Conservation (phyloP, 2,113 vertebrate species). For the Rhabdomys dilectus region DNA sequence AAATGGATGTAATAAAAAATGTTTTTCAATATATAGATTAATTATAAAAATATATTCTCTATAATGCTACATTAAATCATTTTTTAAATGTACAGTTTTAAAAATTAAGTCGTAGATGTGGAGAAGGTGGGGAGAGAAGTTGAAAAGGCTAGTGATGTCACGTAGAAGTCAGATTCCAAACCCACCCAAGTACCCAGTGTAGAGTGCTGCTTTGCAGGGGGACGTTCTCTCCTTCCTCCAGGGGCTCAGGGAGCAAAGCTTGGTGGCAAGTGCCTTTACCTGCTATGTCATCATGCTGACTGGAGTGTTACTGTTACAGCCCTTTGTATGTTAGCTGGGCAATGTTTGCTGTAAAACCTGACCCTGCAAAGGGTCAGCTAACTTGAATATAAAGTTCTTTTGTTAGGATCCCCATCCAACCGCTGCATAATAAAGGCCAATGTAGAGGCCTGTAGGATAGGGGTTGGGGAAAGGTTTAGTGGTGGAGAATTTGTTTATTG, state of each 20-base stretch:
- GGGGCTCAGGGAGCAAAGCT: background rate
- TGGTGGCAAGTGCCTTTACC: background rate
- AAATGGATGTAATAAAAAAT: background rate
- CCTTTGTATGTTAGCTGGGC: background rate
- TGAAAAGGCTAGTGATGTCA: background rate
- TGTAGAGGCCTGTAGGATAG: background rate
- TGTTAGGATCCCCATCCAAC: background rate
- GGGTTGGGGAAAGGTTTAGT: background rate
- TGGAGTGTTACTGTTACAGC: background rate
- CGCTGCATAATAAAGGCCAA: background rate
- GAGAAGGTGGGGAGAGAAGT: background rate
- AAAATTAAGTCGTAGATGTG: background rate
- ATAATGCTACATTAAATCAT: background rate
- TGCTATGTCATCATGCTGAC: background rate
- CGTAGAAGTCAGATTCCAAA: background rate
- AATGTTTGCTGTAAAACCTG: background rate
- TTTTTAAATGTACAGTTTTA: no score
- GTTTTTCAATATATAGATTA: background rate
- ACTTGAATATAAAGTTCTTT: background rate
- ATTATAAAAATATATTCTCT: slow-evolving; percentile 8
- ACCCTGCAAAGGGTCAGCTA: background rate
- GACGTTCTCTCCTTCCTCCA: background rate
- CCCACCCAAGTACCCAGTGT: no score
- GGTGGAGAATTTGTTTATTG: background rate
- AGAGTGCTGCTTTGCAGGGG: background rate